Percentiles rank a stretch among this genome's conserved stretches.
Evolutionary conservation across 2,113 vertebrate genomes (phyloP).

Genomic region (Antechinus stuartii): DNA sequence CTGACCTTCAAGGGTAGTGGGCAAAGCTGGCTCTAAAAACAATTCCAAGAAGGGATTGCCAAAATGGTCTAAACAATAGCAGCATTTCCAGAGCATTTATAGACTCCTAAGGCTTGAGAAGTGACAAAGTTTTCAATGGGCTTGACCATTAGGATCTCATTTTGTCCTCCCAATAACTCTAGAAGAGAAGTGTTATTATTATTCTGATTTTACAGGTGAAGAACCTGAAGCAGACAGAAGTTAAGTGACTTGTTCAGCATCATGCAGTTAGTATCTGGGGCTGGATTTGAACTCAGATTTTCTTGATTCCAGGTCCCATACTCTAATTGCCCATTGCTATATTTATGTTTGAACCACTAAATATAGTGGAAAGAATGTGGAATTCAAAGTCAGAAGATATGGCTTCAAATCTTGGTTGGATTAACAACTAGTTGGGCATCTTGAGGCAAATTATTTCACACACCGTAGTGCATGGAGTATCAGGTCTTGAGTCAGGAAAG

Average conservation of each 20-base stretch:
- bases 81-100: neutral
- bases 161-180: neutral
- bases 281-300: too few relatives aligned
- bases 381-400: neutral
- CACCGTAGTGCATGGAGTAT: too few relatives aligned
- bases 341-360: too few relatives aligned
- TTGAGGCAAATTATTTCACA: neutral
- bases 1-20: neutral
- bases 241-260: too few relatives aligned
- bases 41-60: neutral
- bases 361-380: neutral
- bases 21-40: neutral
- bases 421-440: neutral
- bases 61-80: neutral
- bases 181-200: neutral
- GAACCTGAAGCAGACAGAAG: too few relatives aligned
- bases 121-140: neutral
- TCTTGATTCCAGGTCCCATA: too few relatives aligned
- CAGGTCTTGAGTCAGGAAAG: too few relatives aligned
- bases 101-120: neutral
- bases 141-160: neutral
- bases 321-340: too few relatives aligned
- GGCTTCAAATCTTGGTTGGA: slow-evolving; percentile 7
- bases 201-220: neutral
- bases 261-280: too few relatives aligned